Base-by-base conservation (phyloP, 1,140 invertebrate genomes). In the Cotesia typhae region DNA sequence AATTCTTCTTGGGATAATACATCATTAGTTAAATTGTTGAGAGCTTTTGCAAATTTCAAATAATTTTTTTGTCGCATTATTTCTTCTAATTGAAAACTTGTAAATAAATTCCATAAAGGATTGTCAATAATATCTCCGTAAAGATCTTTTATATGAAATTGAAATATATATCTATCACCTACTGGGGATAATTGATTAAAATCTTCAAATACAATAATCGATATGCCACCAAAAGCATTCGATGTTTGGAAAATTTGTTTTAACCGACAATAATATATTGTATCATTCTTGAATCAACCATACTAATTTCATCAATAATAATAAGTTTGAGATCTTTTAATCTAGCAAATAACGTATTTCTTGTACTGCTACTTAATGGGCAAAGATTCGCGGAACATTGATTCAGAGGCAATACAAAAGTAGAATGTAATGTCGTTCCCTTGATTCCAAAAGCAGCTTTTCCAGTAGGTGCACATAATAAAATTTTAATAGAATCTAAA, bases 261-360 rank as follows among this genome's bases (percentile, higher is more conserved):
- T 7, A 84, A 52, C 51, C 81, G 47, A 6, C 36, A 51, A 68
- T 83, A 9, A 85, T 76, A 57, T 78, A 47, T 28, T 71, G 4
- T 7, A 83, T 70, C 35, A 74, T 74, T 61, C 53, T 69, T 5
- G 61, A 6, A 35, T 78, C 79, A 3, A 81, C 72, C 80, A 84
- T 84, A 35, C 77, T 80, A 38, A 84, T 77, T 76, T 85, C 83
- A 75, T 84, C 82, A 55, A 84, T 80, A 37, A 85, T 81, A 28
- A 83, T 38, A 9, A 80, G 47, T 73, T 81, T 78, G 9, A 80
- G 55, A 47, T 78, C 67, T 10, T 14, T 70, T 55, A 79, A 77
- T 63, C 76, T 72, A 47, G 17, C 6, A 53, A 75, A 14, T 12
- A 79, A 64, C 12, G 66, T 67, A 53, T 77, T 74, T 38, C 53